Conservation (phyloP, 2,113 vertebrate genomes). For the Mesitornis unicolor region DNA sequence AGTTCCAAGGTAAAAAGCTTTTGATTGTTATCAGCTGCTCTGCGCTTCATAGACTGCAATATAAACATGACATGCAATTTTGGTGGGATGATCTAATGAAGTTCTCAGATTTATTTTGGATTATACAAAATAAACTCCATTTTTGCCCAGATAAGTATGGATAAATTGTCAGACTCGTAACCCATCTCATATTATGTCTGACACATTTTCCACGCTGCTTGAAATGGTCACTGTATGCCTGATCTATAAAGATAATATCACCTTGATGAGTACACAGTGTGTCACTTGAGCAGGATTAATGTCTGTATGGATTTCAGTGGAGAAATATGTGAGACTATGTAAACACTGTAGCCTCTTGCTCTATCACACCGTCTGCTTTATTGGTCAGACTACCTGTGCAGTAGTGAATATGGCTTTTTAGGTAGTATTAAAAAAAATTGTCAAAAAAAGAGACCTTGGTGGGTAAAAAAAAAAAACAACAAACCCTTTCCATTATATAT, state of each 20-base stretch:
- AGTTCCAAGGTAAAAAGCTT: not conserved
- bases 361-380: not conserved
- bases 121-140: not conserved
- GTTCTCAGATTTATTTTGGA: not conserved
- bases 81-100: not conserved
- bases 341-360: constrained; percentile 1
- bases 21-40: not conserved
- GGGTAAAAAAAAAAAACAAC: not conserved
- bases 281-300: constrained; percentile 41
- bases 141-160: not conserved
- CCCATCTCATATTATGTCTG: not conserved
- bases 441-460: not conserved
- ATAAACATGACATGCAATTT: not conserved
- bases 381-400: not conserved
- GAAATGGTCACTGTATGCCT: not conserved
- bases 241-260: constrained; percentile 41
- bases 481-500: not conserved
- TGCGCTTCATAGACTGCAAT: not conserved
- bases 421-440: not conserved
- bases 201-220: not conserved
- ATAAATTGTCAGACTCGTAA: constrained; percentile 12
- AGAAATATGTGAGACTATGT: not conserved
- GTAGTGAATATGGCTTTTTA: not conserved
- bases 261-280: constrained; percentile 40
- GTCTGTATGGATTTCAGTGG: constrained; percentile 27